Evolutionary conservation across 2,888 invertebrate species (phyloP).

Genomic region (Cheilosia soror): DNA sequence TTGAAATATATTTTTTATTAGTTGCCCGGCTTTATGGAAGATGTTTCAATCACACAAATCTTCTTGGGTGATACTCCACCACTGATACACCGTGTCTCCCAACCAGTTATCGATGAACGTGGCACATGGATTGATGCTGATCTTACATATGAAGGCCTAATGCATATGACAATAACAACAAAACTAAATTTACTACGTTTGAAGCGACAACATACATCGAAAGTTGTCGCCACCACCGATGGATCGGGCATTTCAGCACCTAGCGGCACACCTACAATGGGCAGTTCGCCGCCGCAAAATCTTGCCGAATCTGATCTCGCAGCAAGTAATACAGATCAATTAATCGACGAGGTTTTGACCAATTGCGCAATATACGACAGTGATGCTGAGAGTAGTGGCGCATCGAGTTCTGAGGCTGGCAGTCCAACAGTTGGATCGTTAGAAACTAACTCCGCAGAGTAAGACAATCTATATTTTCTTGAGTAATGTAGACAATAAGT

Average conservation of each 20-base stretch:
- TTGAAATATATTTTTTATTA: constrained; percentile 77
- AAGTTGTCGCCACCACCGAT: constrained; percentile 58
- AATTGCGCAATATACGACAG: constrained; percentile 82
- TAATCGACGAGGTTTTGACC: constrained; percentile 69
- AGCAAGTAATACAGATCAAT: constrained; percentile 63
- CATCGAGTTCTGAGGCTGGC: constrained; percentile 82
- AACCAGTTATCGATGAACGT: constrained; percentile 89
- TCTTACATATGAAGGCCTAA: constrained; percentile 89
- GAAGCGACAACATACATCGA: constrained; percentile 78
- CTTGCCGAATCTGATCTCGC: constrained; percentile 64
- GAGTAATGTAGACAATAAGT: not conserved
- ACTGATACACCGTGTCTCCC: constrained; percentile 86
- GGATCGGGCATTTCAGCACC: not conserved
- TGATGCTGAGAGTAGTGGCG: constrained; percentile 83
- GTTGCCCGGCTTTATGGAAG: constrained; percentile 93
- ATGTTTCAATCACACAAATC: constrained; percentile 89
- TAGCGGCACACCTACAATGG: constrained; percentile 52
- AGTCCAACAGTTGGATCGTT: constrained; percentile 77
- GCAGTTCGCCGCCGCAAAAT: constrained; percentile 65
- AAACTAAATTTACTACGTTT: constrained; percentile 87
- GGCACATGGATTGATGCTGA: constrained; percentile 94
- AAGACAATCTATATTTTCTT: constrained; percentile 43
- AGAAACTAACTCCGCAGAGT: constrained; percentile 79
- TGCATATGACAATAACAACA: constrained; percentile 92
- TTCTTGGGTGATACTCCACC: constrained; percentile 88